Conservation (phyloP, 2,797 vertebrate species). For the Hipposideros larvatus region DNA sequence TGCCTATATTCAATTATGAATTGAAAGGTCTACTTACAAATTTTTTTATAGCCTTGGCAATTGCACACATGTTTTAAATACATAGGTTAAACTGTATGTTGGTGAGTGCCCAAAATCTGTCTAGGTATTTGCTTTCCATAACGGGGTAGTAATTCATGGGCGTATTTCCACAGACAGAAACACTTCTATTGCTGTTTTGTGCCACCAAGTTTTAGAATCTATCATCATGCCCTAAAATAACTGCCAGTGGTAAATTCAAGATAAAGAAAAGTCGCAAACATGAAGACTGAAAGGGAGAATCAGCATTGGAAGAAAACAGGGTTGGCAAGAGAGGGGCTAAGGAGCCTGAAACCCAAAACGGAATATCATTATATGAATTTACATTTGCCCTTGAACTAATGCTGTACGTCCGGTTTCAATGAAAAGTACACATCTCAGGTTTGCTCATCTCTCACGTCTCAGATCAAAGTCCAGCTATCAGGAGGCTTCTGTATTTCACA, state of each 20-base stretch:
- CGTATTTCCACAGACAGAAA: constrained; percentile 27
- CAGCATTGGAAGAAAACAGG: constrained; percentile 28
- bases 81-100: neutral
- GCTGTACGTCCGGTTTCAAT: constrained; percentile 69
- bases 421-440: constrained; percentile 64
- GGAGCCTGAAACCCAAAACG: constrained; percentile 54
- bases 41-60: neutral
- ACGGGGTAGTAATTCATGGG: neutral
- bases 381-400: constrained; percentile 56
- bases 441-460: constrained; percentile 60
- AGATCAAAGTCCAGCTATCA: constrained; percentile 45
- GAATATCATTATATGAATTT: constrained; percentile 32
- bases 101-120: neutral
- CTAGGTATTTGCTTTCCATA: neutral
- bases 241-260: constrained; percentile 40
- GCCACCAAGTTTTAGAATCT: constrained; percentile 70
- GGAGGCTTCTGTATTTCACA: constrained; percentile 65
- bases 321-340: neutral
- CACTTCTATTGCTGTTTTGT: constrained; percentile 5
- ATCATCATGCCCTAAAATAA: constrained; percentile 68
- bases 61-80: neutral
- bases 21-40: neutral
- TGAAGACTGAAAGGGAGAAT: constrained; percentile 69
- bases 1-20: neutral
- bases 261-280: constrained; percentile 40